Evolutionary conservation across 2,888 invertebrate species (phyloP).

Genomic region (Allacma fusca): DNA sequence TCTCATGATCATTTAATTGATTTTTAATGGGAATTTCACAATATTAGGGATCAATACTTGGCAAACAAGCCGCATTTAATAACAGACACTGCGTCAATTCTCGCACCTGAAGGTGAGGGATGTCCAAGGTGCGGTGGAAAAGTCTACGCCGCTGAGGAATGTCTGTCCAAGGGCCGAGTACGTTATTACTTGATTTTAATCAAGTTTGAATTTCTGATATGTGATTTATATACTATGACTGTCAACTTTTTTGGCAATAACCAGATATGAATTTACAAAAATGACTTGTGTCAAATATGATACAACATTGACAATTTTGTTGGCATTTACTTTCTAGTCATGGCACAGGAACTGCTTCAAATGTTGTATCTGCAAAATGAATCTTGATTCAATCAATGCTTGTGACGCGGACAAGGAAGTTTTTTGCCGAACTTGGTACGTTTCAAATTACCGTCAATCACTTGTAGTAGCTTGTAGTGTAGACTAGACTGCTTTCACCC

Average conservation of each 20-base stretch:
- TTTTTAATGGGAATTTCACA: background rate
- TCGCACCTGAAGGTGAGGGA: slow-evolving; percentile 84
- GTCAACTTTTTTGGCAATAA: too few species aligned
- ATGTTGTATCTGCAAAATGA: slow-evolving; percentile 90
- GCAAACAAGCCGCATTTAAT: slow-evolving; percentile 66
- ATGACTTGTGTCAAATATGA: too few species aligned
- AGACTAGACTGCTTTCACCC: too few species aligned
- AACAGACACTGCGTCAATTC: slow-evolving; percentile 77
- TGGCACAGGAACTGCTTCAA: slow-evolving; percentile 93
- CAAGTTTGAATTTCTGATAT: background rate
- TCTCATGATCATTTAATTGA: background rate
- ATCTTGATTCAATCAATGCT: slow-evolving; percentile 93
- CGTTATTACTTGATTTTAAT: slow-evolving; percentile 45
- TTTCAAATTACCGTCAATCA: slow-evolving; percentile 73
- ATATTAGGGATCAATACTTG: slow-evolving; percentile 60
- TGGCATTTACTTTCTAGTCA: slow-evolving; percentile 69
- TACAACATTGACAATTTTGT: too few species aligned
- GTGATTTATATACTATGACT: too few species aligned
- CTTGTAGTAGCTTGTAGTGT: slow-evolving; percentile 80
- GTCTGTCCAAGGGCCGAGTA: slow-evolving; percentile 82
- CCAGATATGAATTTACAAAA: too few species aligned
- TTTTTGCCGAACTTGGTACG: slow-evolving; percentile 97
- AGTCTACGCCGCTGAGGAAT: slow-evolving; percentile 93
- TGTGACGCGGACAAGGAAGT: slow-evolving; percentile 92
- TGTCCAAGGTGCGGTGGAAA: slow-evolving; percentile 90